A percentile compares a stretch with the other conserved stretches of the same genome.
Evolutionary conservation across 2,113 vertebrate genomes (phyloP).

Genomic region (Neolamprologus kungweensis): DNA sequence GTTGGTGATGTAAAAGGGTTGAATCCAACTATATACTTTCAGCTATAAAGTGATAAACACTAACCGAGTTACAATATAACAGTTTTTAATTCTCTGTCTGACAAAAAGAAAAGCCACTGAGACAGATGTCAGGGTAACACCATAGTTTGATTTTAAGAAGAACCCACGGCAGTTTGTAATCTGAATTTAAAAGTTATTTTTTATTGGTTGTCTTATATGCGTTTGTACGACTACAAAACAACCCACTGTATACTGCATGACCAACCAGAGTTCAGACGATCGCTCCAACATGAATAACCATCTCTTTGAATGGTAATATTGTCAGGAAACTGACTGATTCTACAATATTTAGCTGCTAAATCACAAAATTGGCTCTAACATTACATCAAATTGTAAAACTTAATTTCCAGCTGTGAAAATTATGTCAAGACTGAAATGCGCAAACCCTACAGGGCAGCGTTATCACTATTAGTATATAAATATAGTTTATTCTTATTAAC

Average conservation of each 20-base stretch:
- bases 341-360: background rate
- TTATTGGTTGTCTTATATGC: background rate
- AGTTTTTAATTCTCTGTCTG: background rate
- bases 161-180: background rate
- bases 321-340: background rate
- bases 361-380: background rate
- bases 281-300: background rate
- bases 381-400: fast-evolving
- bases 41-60: background rate
- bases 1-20: background rate
- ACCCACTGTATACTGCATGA: background rate
- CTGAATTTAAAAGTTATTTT: fast-evolving
- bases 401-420: background rate
- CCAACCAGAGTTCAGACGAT: fast-evolving
- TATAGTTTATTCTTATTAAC: fast-evolving
- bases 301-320: fast-evolving
- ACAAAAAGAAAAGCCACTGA: background rate
- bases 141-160: background rate
- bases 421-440: fast-evolving
- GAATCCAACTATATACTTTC: background rate
- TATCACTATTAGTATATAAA: background rate
- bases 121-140: background rate
- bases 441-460: background rate
- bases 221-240: fast-evolving
- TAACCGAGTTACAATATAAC: background rate